Base-by-base conservation (phyloP, 1,140 invertebrate genomes). In the Meteorus sp. region DNA sequence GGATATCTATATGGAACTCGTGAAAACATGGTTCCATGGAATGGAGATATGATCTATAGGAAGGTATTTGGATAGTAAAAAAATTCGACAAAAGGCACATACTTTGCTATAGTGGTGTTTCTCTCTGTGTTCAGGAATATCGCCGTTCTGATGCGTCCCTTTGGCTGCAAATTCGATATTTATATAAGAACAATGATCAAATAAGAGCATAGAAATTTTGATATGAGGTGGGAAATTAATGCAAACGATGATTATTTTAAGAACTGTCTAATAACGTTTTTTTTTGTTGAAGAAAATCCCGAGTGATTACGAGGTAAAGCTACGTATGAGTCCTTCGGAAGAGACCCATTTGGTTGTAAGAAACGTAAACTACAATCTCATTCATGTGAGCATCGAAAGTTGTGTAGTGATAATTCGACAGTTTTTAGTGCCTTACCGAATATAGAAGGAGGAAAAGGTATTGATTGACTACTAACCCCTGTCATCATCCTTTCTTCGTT, bases 401-500 rank as follows among this genome's bases (percentile, higher is more conserved):
- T 13, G 3, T 39, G 13, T 7, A 39, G 35, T 39, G 15, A 39
- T 39, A 39, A 7, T 39, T 7, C 4, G 29, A 33, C 6, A 39
- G 15, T 3, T 13, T 13, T 39, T n/a, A n/a, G n/a, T n/a, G 20
- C 5, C 7, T 11, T 25, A 39, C 8, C 6, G 17, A 44, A 44
- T 44, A 5, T 6, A 11, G 13, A 3, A 2, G 15, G 1, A 41
- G 6, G 0, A 4, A 47, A 56, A 15, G 25, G 39, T 7, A 29
- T 25, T 39, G 8, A 50, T 57, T 31, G 47, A 60, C 59, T 60
- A 73, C 65, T 72, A 81, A 89, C 88, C 87, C 85, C 89, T 86
- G 70, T 88, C 86, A 69, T 89, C 88, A 53, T 88, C 89, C 66
- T 89, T 85, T 50, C 88, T 82, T 51, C 88, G 77, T 69, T 90